Base-by-base conservation (phyloP, 2,888 invertebrate species). In the Troglohyphantes excavatus region DNA sequence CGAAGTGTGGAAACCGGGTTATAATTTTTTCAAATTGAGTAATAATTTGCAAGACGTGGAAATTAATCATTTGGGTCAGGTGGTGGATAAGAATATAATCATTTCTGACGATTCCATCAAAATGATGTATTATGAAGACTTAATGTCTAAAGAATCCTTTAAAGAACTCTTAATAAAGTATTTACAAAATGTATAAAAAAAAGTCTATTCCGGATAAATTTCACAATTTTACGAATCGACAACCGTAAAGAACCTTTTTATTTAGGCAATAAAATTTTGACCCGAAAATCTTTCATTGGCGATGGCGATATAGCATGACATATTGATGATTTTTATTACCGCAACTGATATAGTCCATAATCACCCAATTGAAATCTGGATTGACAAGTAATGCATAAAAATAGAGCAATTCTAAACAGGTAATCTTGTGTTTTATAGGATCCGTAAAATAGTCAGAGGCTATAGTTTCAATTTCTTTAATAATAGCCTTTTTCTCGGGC, bases 381-480 rank as follows among this genome's bases (percentile, higher is more conserved):
- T 76, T 76, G 7, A 76, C 61, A 29, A 76, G 19, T 21, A 76
- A 21, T 0, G 76, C 76, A 61, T n/a, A 76, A 76, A 76, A 76
- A 76, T 76, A 76, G n/a, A 76, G 23, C 19, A 76, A 29, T 63
- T 76, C 76, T 33, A 76, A 33, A 21, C 76, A 76, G 11, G 76
- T 76, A 21, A 76, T 76, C 61, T 43, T 72, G 21, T 43, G 43
- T 17, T 29, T 6, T 26, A 43, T 33, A 53, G 53, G 13, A 46
- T 72, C 23, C 13, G 59, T 21, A 21, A n/a, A 59, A 21, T 59
- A 61, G 19, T 76, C 17, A 1, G 3, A 29, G 0, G 76, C 76
- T 9, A 76, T 61, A 6, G 7, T 61, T 61, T 76, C 76, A 63
- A 76, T 76, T 61, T 76, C 39, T 2, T 76, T 59, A 0, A 76